These are phyloP conservation scores for Hyposmocoma kahamanoa DNA, from an alignment of 1,140 invertebrate genomes.

Conservation along the genomic window DNA sequence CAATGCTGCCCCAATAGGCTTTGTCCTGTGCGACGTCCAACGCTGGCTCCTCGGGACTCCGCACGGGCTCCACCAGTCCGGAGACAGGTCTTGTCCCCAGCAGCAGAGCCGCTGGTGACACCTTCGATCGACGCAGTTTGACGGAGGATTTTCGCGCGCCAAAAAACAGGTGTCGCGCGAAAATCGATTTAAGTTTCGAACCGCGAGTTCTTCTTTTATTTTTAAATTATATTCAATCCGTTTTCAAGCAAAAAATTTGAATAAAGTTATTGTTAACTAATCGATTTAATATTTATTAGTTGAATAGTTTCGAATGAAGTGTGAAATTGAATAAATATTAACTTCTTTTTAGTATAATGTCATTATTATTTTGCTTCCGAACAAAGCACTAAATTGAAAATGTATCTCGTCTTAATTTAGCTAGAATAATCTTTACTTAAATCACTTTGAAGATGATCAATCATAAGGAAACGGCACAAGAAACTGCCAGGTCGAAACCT, in stretches of 20 bases:
- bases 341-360: neutral
- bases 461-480: neutral
- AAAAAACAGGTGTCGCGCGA: neutral
- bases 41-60: conserved; percentile 65
- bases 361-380: too few species aligned
- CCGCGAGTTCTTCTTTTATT: neutral
- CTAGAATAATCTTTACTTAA: neutral
- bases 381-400: too few species aligned
- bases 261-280: too few species aligned
- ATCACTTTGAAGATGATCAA: neutral
- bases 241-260: too few species aligned
- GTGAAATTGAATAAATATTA: neutral
- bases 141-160: conserved; percentile 9
- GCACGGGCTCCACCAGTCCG: conserved; percentile 55
- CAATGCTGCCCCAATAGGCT: conserved; percentile 63
- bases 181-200: neutral
- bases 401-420: neutral
- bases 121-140: conserved; percentile 62
- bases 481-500: neutral
- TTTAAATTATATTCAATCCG: too few species aligned
- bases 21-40: conserved; percentile 70
- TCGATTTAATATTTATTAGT: neutral
- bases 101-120: conserved; percentile 62
- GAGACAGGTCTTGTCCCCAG: conserved; percentile 61
- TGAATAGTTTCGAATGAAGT: neutral